Base-by-base conservation (phyloP, 2,113 vertebrate species). In the Vicugna pacos region DNA sequence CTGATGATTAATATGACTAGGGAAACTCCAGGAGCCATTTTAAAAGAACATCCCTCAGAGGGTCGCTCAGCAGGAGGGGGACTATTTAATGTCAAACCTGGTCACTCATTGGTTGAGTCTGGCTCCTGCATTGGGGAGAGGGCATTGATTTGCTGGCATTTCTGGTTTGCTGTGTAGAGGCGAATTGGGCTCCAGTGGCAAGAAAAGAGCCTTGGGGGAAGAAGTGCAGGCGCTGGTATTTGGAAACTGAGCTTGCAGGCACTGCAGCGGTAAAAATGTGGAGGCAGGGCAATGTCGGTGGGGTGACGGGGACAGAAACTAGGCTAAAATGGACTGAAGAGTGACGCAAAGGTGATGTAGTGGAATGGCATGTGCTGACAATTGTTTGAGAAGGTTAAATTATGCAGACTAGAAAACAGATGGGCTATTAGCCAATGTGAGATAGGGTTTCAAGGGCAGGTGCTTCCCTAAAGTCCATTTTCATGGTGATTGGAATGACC, bases 11-110 rank as follows among this genome's bases (percentile, higher is more conserved):
- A 28, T 22, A 54, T 17, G 9, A 6, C 12, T 24, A 28, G 76
- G n/a, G 48, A 35, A 67, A 79, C 20, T 12, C 62, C 50, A 32
- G 46, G 64, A 35, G 5, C 19, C 10, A 15, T 17, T 30, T n/a
- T 32, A 24, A 94, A 72, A 22, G 2, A 52, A 52, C 5, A 11
- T 3, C 38, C 22, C 48, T 85, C 28, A 26, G 84, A 62, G 54
- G 15, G 48, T 32, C 54, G 16, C 3, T 32, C 16, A 24, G 8
- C 2, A 19, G 0, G 12, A 67, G 2, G 17, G 38, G 4, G 7
- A 0, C 12, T 52, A 79, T 32, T 82, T 58, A 62, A 38, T 35
- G n/a, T 52, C 26, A 38, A 56, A 42, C 67, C 20, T 42, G 42
- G 4, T 46, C 35, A 11, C 1, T 56, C 56, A 26, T 24, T 30